Conservation (phyloP, 2,797 vertebrate species). For the Paedocypris micromegethes region DNA sequence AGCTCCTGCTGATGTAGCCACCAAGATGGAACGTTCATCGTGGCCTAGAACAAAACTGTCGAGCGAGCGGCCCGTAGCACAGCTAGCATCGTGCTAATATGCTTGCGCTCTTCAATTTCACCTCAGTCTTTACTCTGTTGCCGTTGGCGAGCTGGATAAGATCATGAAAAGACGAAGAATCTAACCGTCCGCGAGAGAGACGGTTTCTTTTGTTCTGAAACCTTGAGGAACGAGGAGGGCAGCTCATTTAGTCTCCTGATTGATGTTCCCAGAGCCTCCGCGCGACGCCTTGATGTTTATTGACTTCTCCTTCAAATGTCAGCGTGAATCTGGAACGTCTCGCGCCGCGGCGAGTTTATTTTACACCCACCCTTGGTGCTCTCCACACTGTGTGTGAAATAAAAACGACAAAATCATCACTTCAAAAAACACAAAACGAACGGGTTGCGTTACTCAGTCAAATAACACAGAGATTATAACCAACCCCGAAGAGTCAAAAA, state of each 20-base stretch:
- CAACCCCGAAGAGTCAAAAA: constrained; percentile 1
- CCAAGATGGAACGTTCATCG: constrained; percentile 55
- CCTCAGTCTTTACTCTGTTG: too few species aligned
- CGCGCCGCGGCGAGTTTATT: constrained; percentile 34
- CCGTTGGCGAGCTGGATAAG: too few species aligned
- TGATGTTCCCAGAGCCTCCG: constrained; percentile 29
- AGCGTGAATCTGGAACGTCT: constrained; percentile 54
- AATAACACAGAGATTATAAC: neutral
- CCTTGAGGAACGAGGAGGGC: constrained; percentile 16
- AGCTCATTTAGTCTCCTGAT: constrained; percentile 27
- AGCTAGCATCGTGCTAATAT: too few species aligned
- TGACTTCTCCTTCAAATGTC: constrained; percentile 60
- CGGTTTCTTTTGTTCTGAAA: constrained; percentile 31
- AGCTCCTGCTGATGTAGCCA: constrained; percentile 64
- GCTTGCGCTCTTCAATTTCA: too few species aligned
- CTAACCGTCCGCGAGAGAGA: constrained; percentile 51
- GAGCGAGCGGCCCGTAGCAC: too few species aligned
- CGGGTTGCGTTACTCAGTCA: too few species aligned
- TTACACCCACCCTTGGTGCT: neutral
- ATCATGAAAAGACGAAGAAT: constrained; percentile 44
- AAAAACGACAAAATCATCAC: neutral
- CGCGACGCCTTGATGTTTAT: constrained; percentile 54
- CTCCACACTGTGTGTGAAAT: constrained; percentile 34
- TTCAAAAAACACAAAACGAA: neutral
- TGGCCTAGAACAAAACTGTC: too few species aligned